Evolutionary conservation across 1,140 invertebrate genomes (phyloP).

Genomic region (Reticulitermes speratus): DNA sequence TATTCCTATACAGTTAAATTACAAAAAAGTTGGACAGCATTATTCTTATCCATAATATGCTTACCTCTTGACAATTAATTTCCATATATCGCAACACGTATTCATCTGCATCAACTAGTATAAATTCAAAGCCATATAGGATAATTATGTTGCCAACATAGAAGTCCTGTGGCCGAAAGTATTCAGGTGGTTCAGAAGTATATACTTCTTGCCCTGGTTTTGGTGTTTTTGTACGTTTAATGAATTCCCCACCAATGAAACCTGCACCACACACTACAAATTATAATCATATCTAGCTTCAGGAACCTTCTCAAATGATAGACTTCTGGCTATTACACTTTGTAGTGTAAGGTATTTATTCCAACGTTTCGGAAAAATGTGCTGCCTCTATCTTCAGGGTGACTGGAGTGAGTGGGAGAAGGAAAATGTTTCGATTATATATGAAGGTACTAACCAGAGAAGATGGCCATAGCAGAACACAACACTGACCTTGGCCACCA

Average conservation of each 20-base stretch:
- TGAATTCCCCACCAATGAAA: constrained; percentile 65
- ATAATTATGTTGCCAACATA: constrained; percentile 75
- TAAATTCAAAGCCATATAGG: constrained; percentile 75
- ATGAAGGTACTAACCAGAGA: too few species aligned
- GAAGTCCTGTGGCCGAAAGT: constrained; percentile 73
- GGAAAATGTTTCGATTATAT: too few species aligned
- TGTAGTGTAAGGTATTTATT: too few species aligned
- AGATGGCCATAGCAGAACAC: background rate
- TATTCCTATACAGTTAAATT: too few species aligned
- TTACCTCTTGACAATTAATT: constrained; percentile 68
- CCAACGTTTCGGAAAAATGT: too few species aligned
- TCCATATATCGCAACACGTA: constrained; percentile 88
- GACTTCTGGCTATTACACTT: too few species aligned
- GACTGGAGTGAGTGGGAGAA: too few species aligned
- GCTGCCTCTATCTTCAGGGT: too few species aligned
- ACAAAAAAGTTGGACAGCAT: too few species aligned
- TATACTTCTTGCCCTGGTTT: constrained; percentile 72
- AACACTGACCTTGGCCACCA: background rate
- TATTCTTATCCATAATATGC: background rate
- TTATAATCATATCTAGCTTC: background rate
- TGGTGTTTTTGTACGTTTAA: constrained; percentile 63
- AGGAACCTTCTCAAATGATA: too few species aligned
- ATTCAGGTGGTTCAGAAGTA: constrained; percentile 64
- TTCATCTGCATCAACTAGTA: constrained; percentile 77
- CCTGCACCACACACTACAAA: constrained; percentile 43